Evolutionary conservation across 2,113 vertebrate genomes (phyloP).

Genomic region (Anas platyrhynchos): DNA sequence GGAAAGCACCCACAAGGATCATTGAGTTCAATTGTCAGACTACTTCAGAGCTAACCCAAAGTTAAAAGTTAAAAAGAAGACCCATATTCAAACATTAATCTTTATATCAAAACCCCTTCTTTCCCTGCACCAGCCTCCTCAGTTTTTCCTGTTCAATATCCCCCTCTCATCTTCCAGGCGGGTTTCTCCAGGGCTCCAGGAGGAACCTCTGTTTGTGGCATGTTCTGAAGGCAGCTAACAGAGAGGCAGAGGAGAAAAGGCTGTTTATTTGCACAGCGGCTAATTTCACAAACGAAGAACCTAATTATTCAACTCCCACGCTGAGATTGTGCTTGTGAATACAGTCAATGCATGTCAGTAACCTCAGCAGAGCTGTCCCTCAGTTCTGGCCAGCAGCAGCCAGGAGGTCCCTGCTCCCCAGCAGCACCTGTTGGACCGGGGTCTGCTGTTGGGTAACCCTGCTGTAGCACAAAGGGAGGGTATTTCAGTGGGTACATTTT

Average conservation of each 20-base stretch:
- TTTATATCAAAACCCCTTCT: background rate
- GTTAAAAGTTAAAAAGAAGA: background rate
- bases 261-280: background rate
- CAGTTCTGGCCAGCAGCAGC: background rate
- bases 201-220: background rate
- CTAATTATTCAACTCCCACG: background rate
- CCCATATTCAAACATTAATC: background rate
- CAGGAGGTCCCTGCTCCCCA: background rate
- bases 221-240: background rate
- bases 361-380: rapidly evolving
- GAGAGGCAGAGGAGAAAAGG: background rate
- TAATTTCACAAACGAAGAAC: background rate
- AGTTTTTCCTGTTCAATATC: background rate
- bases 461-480: constrained; percentile 35
- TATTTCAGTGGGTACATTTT: constrained; percentile 54
- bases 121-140: background rate
- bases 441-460: constrained; percentile 2
- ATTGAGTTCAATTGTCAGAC: background rate
- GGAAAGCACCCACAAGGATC: background rate
- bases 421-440: background rate
- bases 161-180: background rate
- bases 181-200: rapidly evolving
- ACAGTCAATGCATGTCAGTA: background rate
- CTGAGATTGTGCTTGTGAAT: background rate
- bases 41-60: background rate